These are phyloP conservation scores for Coleophora flavipennella DNA, from an alignment of 2,888 invertebrate species.

Conservation along the genomic window DNA sequence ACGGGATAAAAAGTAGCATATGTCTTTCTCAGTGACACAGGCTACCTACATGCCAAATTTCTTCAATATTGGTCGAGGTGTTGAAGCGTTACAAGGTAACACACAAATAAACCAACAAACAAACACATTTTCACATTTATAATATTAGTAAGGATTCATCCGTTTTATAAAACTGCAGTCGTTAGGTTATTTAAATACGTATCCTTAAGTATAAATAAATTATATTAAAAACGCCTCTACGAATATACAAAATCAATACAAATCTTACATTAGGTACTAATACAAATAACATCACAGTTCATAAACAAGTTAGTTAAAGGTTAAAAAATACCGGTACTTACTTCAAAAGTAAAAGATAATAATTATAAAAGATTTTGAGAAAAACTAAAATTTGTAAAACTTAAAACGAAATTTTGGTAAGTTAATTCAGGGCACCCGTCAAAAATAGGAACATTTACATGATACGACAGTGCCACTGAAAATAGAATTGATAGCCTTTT, in stretches of 20 bases:
- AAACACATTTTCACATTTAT: no score
- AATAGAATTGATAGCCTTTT: constrained; percentile 37
- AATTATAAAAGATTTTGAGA: constrained; percentile 34
- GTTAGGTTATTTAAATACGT: constrained; percentile 27
- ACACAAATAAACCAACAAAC: no score
- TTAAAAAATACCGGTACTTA: constrained; percentile 54
- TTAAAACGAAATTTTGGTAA: constrained; percentile 62
- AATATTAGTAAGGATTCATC: no score
- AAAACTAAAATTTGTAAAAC: constrained; percentile 42
- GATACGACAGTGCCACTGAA: constrained; percentile 20
- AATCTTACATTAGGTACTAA: constrained; percentile 64
- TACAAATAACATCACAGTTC: constrained; percentile 73
- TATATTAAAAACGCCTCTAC: constrained; percentile 66
- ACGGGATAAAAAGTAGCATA: no score
- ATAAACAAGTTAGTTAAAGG: constrained; percentile 65
- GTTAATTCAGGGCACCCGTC: constrained; percentile 45
- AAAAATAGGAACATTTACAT: constrained; percentile 61
- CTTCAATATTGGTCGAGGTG: no score
- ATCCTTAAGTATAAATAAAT: constrained; percentile 57
- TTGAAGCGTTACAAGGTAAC: no score
- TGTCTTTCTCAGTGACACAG: no score
- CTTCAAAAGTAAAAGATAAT: constrained; percentile 51
- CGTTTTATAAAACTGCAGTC: constrained; percentile 12
- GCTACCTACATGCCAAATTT: no score
- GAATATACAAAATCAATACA: constrained; percentile 72